Base-by-base conservation (phyloP, 2,888 invertebrate species). In the Tribolium freemani region DNA sequence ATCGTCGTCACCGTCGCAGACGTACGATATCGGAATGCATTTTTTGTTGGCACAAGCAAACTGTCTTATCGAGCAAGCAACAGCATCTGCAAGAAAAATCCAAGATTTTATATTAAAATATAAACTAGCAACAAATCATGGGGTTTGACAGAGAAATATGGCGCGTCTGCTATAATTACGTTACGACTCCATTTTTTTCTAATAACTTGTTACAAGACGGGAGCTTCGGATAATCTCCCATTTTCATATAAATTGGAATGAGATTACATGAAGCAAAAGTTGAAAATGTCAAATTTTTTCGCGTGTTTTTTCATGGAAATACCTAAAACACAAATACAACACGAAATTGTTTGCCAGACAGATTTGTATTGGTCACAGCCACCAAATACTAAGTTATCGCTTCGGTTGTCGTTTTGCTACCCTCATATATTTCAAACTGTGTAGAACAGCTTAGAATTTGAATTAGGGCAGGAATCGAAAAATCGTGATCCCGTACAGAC, bases 1-100 rank as follows among this genome's bases (percentile, higher is more conserved):
- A 85, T 96, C 95, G 80, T 92, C 89, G 60, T 91, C 90, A 68
- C 92, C 91, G 84, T 96, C 95, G 85, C 96, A 96, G 76, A 92
- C 89, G 90, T 92, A 94, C 73, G 91, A 89, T 74, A 92, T 88
- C 13, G 94, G 93, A 86, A 95, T 93, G 86, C 95, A 95, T 79
- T 89, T 90, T 78, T 91, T 92, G 85, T 92, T 92, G 78, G 87
- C 88, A 85, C 95, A 95, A 81, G 89, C 90, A 85, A 94, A 95
- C 86, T 94, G 94, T 86, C 92, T 91, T 81, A 90, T 82, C 30
- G 91, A 88, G 85, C 93, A 93, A 56, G 76, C 73, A 16, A 76
- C 38, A 66, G 48, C 71, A 67, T 86, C 83, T 83, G 79, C 67
- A 84, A 79, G 46, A 60, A 60, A 46, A 60, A 48, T 60, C 38